A percentile compares a stretch with the other conserved stretches of the same genome.
Conservation (phyloP, 2,113 vertebrate genomes). For the Dasypus novemcinctus region DNA sequence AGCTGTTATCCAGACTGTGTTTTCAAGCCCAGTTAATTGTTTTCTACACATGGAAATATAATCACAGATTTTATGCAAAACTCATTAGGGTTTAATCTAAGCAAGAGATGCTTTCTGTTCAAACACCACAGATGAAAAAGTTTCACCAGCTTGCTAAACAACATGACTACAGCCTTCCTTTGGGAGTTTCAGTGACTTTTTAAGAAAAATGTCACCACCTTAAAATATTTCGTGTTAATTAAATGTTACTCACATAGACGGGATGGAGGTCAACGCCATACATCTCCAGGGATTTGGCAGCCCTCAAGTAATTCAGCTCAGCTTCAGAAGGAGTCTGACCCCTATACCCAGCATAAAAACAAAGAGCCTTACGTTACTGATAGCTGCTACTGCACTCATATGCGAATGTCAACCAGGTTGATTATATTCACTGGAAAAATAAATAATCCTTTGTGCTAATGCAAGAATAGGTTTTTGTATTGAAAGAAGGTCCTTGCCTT, state of each 20-base stretch:
- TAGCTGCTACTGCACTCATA: neutral
- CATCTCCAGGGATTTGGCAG: conserved; percentile 93
- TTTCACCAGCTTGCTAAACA: conserved; percentile 13
- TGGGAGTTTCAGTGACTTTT: conserved; percentile 50
- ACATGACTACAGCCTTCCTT: neutral
- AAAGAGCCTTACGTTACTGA: conserved; percentile 40
- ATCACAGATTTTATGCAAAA: conserved; percentile 72
- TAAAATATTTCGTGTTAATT: conserved; percentile 68
- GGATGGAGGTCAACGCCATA: conserved; percentile 94
- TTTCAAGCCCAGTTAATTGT: conserved; percentile 61
- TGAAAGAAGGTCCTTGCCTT: conserved; percentile 1
- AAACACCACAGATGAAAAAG: conserved; percentile 42
- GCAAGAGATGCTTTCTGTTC: neutral
- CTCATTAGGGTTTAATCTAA: conserved; percentile 47
- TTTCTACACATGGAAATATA: conserved; percentile 60
- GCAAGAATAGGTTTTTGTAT: neutral
- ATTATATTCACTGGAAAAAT: neutral
- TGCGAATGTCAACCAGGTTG: neutral
- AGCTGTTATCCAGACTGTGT: conserved; percentile 67
- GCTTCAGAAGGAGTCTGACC: conserved; percentile 90
- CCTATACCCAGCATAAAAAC: conserved; percentile 79
- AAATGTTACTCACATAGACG: conserved; percentile 90
- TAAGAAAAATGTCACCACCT: conserved; percentile 56
- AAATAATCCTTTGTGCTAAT: neutral
- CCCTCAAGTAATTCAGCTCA: conserved; percentile 89